Conservation (phyloP, 2,113 vertebrate genomes). For the Aspiorhynchus laticeps region DNA sequence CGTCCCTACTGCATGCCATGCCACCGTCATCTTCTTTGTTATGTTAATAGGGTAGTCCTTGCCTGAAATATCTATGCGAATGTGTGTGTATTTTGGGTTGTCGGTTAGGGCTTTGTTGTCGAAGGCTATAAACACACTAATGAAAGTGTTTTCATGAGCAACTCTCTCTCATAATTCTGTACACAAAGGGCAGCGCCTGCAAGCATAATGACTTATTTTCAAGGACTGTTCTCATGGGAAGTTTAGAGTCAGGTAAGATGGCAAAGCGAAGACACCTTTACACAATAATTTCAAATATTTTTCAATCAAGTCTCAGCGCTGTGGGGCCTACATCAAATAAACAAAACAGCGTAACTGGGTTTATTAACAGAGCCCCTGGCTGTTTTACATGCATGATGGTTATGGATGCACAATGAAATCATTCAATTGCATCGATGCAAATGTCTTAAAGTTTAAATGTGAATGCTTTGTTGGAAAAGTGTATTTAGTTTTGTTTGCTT, state of each 20-base stretch:
- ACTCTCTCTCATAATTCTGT: slow-evolving; percentile 39
- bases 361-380: slow-evolving; percentile 30
- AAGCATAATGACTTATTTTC: slow-evolving; percentile 48
- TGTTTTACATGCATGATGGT: slow-evolving; percentile 10
- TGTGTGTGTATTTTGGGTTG: slow-evolving; percentile 48
- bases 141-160: slow-evolving; percentile 53
- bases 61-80: slow-evolving; percentile 51
- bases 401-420: slow-evolving; percentile 10
- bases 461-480: background rate
- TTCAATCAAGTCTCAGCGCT: background rate
- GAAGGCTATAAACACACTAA: slow-evolving; percentile 54
- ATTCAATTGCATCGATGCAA: background rate
- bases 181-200: slow-evolving; percentile 37
- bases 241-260: slow-evolving; percentile 39
- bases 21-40: slow-evolving; percentile 57
- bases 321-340: slow-evolving; percentile 16
- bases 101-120: slow-evolving; percentile 52
- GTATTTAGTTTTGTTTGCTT: background rate
- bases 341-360: slow-evolving; percentile 1
- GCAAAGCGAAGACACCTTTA: slow-evolving; percentile 28
- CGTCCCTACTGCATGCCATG: slow-evolving; percentile 49
- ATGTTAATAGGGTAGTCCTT: slow-evolving; percentile 57
- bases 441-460: background rate
- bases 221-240: slow-evolving; percentile 14
- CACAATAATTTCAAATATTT: background rate